Evolutionary conservation across 2,113 vertebrate genomes (phyloP).

Genomic region (Dipodomys ordii): DNA sequence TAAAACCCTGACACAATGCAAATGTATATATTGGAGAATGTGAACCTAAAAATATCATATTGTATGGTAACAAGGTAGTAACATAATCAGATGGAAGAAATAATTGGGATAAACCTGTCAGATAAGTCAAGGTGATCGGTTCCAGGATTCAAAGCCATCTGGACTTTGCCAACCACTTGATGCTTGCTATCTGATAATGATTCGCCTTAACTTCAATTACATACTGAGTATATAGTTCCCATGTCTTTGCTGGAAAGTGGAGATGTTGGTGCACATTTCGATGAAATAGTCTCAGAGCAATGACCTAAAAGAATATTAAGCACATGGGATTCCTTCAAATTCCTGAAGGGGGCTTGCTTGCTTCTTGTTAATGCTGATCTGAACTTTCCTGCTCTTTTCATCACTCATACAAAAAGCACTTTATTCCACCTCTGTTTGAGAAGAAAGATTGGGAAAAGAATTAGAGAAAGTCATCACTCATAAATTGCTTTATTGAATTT

Average conservation of each 20-base stretch:
- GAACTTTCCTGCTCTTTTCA: neutral
- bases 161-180: neutral
- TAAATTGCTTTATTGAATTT: neutral
- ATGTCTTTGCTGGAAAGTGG: neutral
- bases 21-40: neutral
- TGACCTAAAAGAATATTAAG: neutral
- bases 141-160: neutral
- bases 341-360: neutral
- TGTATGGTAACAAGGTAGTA: neutral
- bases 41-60: neutral
- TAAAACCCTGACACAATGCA: neutral
- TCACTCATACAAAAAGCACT: neutral
- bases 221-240: neutral
- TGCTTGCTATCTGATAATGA: neutral
- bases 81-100: neutral
- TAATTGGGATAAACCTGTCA: neutral
- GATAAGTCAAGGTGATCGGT: neutral
- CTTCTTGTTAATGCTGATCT: neutral
- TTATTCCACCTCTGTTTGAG: neutral
- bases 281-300: neutral
- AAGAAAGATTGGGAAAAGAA: neutral
- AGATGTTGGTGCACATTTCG: neutral
- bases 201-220: neutral
- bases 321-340: neutral
- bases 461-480: neutral